phyloP scores from a whole-genome alignment of 2,888 invertebrate species.

The Ptilodon capucinus region DNA sequence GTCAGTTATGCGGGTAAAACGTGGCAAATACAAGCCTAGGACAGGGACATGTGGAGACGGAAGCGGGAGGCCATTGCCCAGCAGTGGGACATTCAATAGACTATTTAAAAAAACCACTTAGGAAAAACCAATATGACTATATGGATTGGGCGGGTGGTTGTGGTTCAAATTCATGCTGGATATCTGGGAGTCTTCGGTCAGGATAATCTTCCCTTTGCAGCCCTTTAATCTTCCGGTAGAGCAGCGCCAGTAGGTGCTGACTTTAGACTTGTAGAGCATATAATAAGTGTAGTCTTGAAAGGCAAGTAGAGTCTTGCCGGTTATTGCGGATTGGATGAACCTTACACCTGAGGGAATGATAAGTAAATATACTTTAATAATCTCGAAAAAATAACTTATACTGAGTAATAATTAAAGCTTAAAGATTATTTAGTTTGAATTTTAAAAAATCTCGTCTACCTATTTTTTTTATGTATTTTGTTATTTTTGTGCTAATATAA shows the following conservation, averaged over 20 bases:
- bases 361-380: no score
- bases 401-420: no score
- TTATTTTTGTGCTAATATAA: no score
- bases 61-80: no score
- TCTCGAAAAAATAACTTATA: no score
- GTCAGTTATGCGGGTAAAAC: no score
- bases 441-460: no score
- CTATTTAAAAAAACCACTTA: background rate
- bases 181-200: constrained; percentile 1
- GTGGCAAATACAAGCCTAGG: no score
- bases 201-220: constrained; percentile 6
- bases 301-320: constrained; percentile 4
- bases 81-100: no score
- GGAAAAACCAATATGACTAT: background rate
- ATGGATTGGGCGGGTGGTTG: constrained; percentile 2
- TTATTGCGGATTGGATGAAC: background rate
- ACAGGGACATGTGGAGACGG: no score
- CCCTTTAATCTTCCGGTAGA: constrained; percentile 10
- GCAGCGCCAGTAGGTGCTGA: constrained; percentile 7
- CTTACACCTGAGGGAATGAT: background rate
- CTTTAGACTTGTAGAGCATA: constrained; percentile 3
- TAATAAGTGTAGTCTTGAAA: constrained; percentile 11
- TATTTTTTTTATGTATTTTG: no score
- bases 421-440: no score
- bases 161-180: constrained; percentile 2